phyloP scores from a whole-genome alignment of 2,888 invertebrate genomes.

The Volucella inanis region DNA sequence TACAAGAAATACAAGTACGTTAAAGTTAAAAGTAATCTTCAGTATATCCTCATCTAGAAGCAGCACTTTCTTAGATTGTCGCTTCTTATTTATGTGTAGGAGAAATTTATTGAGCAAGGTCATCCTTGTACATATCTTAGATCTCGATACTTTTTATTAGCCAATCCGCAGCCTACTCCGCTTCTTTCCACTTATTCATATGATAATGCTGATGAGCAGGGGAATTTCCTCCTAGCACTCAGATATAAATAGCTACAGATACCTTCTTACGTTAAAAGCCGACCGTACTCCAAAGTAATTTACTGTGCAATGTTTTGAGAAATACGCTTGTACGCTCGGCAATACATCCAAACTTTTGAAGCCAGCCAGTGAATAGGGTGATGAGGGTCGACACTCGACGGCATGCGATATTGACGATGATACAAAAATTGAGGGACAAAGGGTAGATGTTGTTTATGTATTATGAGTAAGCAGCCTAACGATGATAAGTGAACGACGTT shows the following conservation, averaged over 20 bases:
- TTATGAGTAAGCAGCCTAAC: slow-evolving; percentile 42
- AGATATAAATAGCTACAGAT: slow-evolving; percentile 49
- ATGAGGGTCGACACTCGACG: not conserved
- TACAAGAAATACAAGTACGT: slow-evolving; percentile 6
- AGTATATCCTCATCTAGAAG: not conserved
- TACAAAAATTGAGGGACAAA: slow-evolving; percentile 7
- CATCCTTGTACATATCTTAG: not conserved
- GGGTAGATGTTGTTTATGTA: slow-evolving; percentile 51
- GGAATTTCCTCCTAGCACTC: slow-evolving; percentile 27
- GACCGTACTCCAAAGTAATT: slow-evolving; percentile 52
- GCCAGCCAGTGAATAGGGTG: slow-evolving; percentile 32
- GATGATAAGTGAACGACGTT: slow-evolving; percentile 59
- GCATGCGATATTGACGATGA: not conserved
- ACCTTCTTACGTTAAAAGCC: slow-evolving; percentile 52
- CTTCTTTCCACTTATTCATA: slow-evolving; percentile 14
- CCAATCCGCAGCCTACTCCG: slow-evolving; percentile 1
- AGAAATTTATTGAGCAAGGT: slow-evolving; percentile 51
- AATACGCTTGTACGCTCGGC: slow-evolving; percentile 17
- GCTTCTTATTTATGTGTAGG: slow-evolving; percentile 27
- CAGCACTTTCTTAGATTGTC: slow-evolving; percentile 13
- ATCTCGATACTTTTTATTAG: slow-evolving; percentile 47
- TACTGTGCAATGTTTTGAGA: slow-evolving; percentile 53
- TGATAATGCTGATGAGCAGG: slow-evolving; percentile 23
- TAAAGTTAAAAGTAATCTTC: not conserved
- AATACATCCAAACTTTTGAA: not conserved